Base-by-base conservation (phyloP, 2,888 invertebrate species). In the Drosophila greeni region DNA sequence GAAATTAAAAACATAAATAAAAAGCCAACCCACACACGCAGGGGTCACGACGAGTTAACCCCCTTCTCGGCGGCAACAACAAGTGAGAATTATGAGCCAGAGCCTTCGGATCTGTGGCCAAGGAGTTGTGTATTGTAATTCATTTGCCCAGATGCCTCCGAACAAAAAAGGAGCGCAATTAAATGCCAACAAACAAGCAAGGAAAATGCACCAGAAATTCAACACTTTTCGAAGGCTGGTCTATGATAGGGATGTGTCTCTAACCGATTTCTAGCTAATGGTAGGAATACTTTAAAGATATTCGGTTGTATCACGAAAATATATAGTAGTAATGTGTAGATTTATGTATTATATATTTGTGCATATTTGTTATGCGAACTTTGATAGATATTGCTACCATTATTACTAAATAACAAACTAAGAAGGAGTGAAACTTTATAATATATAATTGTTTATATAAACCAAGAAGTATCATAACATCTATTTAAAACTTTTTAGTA, bases 1-100 rank as follows among this genome's bases (percentile, higher is more conserved):
- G 83, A 81, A 81, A 84, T 83, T 83, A 84, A 84, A 81, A 75
- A 65, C 80, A 81, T 84, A 81, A 84, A 84, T 81, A 81, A 84
- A 75, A 72, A 62, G 60, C 33, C 64, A 68, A 65, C 65, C 57
- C 64, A 57, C 45, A 67, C 57, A 53, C 61, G 49, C 62, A 66
- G 29, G 59, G 48, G 45, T 48, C 40, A 51, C 43, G 42, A 24
- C 49, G 53, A 40, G 48, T 49, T 69, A 49, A 48, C 52, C 59
- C 51, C 51, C 11, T 52, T 52, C 40, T 31, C 20, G 29, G 29
- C 8, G 42, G 49, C 45, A 48, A 60, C 66, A 57, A 64, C 64
- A 56, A 65, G 56, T 67, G 65, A 69, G 72, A 84, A 81, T 84
- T 84, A 84, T 84, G 83, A 76, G 68, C 48, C 64, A 68, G 47